Conservation (phyloP, 2,113 vertebrate genomes). For the Notothenia rossii region DNA sequence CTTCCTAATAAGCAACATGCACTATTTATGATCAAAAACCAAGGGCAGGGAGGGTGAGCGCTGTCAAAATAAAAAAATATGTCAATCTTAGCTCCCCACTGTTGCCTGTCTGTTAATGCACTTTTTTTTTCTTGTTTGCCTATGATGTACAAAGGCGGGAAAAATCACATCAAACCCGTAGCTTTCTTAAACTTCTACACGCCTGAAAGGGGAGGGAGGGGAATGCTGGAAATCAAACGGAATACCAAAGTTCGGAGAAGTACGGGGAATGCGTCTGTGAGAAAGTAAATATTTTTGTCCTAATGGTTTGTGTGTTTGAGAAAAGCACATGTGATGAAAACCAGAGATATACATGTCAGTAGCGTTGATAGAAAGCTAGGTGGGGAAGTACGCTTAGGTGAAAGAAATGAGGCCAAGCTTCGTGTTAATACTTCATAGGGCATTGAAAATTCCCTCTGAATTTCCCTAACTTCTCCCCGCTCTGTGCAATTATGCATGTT, state of each 20-base stretch:
- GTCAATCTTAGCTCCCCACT: slow-evolving; percentile 81
- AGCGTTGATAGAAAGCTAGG: slow-evolving; percentile 50
- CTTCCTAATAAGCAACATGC: slow-evolving; percentile 83
- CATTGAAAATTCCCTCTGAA: slow-evolving; percentile 83
- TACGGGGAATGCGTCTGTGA: slow-evolving; percentile 58
- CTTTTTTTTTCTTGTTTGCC: slow-evolving; percentile 75
- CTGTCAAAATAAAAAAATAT: slow-evolving; percentile 84
- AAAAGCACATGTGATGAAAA: slow-evolving; percentile 60
- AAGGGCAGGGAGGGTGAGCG: slow-evolving; percentile 75
- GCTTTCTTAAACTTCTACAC: slow-evolving; percentile 76
- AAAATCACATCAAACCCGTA: slow-evolving; percentile 79
- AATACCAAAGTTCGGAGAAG: slow-evolving; percentile 82
- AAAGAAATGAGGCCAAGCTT: slow-evolving; percentile 67
- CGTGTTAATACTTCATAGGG: slow-evolving; percentile 80
- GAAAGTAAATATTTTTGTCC: slow-evolving; percentile 82
- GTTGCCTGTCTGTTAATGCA: slow-evolving; percentile 76
- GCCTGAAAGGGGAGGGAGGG: slow-evolving; percentile 53
- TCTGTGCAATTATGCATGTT: slow-evolving; percentile 82
- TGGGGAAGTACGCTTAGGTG: slow-evolving; percentile 67
- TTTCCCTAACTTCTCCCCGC: slow-evolving; percentile 76
- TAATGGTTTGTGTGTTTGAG: slow-evolving; percentile 73
- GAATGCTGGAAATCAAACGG: slow-evolving; percentile 77
- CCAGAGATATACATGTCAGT: slow-evolving; percentile 45
- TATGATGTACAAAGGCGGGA: slow-evolving; percentile 84
- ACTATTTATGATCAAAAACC: slow-evolving; percentile 86